Percentiles rank a stretch among this genome's conserved stretches.
Conservation (phyloP, 1,140 invertebrate species). For the Drosophila busckii region DNA sequence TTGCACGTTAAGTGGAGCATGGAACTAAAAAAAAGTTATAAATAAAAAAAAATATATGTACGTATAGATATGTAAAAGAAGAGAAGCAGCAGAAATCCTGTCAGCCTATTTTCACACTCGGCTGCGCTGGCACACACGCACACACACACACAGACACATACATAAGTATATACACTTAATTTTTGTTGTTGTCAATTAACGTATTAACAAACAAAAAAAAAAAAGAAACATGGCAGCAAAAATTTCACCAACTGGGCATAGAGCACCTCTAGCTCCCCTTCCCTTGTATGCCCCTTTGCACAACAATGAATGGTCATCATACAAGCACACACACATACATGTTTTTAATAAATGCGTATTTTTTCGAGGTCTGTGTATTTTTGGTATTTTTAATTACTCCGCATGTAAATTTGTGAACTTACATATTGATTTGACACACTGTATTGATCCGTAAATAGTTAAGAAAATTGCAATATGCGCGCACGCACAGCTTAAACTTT, state of each 20-base stretch:
- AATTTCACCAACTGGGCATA: constrained; percentile 57
- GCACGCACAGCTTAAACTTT: constrained; percentile 60
- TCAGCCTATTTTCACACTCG: constrained; percentile 51
- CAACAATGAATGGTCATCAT: constrained; percentile 30
- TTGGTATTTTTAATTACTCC: neutral
- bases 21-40: constrained; percentile 44
- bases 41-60: constrained; percentile 43
- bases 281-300: neutral
- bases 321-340: constrained; percentile 31
- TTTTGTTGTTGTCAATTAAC: constrained; percentile 62
- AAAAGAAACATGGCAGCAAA: constrained; percentile 64
- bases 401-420: constrained; percentile 34
- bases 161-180: constrained; percentile 27
- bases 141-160: constrained; percentile 2
- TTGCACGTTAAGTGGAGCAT: constrained; percentile 71
- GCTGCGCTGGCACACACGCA: constrained; percentile 18
- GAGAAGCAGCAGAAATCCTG: constrained; percentile 14
- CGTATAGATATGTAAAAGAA: constrained; percentile 7
- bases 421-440: constrained; percentile 39
- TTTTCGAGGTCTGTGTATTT: neutral
- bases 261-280: constrained; percentile 18
- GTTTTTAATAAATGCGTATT: neutral
- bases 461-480: constrained; percentile 60
- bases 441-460: constrained; percentile 39
- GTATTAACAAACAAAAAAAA: constrained; percentile 45